Base-by-base conservation (phyloP, 1,140 invertebrate genomes). In the Drosophila neocordata region DNA sequence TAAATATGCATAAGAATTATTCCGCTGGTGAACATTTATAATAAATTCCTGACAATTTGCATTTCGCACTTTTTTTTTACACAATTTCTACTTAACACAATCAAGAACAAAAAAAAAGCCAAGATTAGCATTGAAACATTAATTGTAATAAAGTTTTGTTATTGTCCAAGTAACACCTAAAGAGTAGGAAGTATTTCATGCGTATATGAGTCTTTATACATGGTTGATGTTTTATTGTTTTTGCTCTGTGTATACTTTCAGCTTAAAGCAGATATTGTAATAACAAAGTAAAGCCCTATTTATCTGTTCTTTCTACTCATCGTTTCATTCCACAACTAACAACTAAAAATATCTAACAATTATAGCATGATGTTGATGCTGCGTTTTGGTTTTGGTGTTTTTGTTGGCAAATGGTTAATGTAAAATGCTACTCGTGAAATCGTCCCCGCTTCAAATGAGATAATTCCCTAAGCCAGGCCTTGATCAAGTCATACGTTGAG, bases 401-500 rank as follows among this genome's bases (percentile, higher is more conserved):
- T 24, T 77, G 8, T 62, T 13, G 44, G 56, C 60, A 63, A 66
- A 56, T 66, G 52, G 64, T n/a, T 1, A 31, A 7, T 22, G 41
- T 9, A 12, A 59, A 8, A 20, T 55, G 78, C 68, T 85, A 85
- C 9, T 76, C 27, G 0, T 75, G 57, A 55, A 65, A 8, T 69
- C 84, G 69, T 37, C 89, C 89, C 38, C 84, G 77, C 64, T 89
- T 91, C 24, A 90, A 65, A 57, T 91, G 90, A n/a, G 77, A 78
- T 22, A 91, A 48, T 62, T 91, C 69, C 18, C 83, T 79, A 27
- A 96, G 91, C 57, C 93, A 92, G 59, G 95, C 93, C 71, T 95
- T 95, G 24, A 97, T 95, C 18, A 94, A 92, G 92, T 99, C 98
- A 92, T 99, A 99, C 0, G 97, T 98, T 2, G 97, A 96, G 93